Conservation (phyloP, 2,888 invertebrate species). For the Chaetogeoica ovagalla region DNA sequence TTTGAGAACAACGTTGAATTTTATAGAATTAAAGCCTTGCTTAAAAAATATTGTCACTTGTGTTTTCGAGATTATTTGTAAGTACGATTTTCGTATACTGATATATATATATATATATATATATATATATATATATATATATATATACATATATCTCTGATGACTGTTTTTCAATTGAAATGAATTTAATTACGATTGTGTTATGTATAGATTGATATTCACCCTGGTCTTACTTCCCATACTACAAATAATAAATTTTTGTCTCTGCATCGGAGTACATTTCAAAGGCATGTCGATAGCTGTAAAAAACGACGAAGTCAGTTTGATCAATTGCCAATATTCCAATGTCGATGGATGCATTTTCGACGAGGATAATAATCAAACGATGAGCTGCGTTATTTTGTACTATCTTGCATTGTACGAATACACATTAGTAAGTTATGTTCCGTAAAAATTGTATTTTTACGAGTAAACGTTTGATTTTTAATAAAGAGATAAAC, state of each 20-base stretch:
- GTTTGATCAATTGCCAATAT: constrained; percentile 3
- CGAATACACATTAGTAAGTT: constrained; percentile 32
- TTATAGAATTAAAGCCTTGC: constrained; percentile 8
- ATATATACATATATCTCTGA: too few relatives aligned
- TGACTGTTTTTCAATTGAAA: neutral
- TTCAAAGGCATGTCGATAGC: constrained; percentile 60
- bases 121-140: too few relatives aligned
- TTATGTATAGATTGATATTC: constrained; percentile 20
- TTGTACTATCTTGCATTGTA: constrained; percentile 2
- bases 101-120: too few relatives aligned
- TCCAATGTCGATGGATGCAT: constrained; percentile 11
- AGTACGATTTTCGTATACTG: neutral
- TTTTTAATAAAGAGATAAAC: too few relatives aligned
- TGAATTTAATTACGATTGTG: neutral
- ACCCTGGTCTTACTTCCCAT: constrained; percentile 22
- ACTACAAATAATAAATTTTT: constrained; percentile 58
- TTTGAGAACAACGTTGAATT: neutral
- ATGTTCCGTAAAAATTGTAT: neutral
- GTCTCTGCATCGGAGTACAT: constrained; percentile 60
- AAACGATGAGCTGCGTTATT: constrained; percentile 29
- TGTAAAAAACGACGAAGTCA: constrained; percentile 60
- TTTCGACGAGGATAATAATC: neutral
- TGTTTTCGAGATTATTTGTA: constrained; percentile 23
- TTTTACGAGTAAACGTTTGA: neutral
- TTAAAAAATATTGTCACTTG: constrained; percentile 3